Evolutionary conservation across 2,113 vertebrate genomes (phyloP).

Genomic region (Actenoides lindsayi): DNA sequence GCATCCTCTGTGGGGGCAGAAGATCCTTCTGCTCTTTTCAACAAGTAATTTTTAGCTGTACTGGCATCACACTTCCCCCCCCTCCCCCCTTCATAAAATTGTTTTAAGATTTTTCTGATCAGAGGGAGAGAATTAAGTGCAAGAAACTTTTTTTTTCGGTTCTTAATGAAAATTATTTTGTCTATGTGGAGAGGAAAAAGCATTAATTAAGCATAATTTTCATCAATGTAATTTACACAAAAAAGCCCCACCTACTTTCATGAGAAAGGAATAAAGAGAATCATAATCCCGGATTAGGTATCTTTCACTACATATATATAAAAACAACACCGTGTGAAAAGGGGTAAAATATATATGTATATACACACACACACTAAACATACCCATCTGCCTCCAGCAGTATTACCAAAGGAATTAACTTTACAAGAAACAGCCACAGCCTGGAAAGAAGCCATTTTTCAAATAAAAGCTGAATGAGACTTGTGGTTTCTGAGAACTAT

Average conservation of each 20-base stretch:
- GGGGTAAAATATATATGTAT: conserved; percentile 44
- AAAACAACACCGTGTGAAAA: conserved; percentile 66
- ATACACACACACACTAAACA: conserved; percentile 35
- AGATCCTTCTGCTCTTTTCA: not conserved
- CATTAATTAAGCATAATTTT: conserved; percentile 59
- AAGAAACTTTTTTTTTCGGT: not conserved
- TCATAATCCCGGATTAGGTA: conserved; percentile 70
- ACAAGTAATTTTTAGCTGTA: not conserved
- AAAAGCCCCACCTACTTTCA: conserved; percentile 60
- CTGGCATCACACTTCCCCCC: not conserved
- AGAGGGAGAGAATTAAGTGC: not conserved
- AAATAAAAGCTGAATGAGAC: conserved; percentile 27
- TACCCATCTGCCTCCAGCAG: conserved; percentile 51
- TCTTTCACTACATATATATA: conserved; percentile 61
- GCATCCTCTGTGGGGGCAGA: not conserved
- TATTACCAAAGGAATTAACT: conserved; percentile 59
- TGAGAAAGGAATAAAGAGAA: conserved; percentile 66
- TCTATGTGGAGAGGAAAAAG: not conserved
- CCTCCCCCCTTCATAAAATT: not conserved
- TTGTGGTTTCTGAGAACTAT: conserved; percentile 54
- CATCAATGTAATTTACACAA: conserved; percentile 11
- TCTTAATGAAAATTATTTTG: not conserved
- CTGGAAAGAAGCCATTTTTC: conserved; percentile 41
- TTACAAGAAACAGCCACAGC: conserved; percentile 57
- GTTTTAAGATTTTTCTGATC: not conserved